These are phyloP conservation scores for Microtus oregoni DNA, from an alignment of 2,113 vertebrate species.

Conservation along the genomic window DNA sequence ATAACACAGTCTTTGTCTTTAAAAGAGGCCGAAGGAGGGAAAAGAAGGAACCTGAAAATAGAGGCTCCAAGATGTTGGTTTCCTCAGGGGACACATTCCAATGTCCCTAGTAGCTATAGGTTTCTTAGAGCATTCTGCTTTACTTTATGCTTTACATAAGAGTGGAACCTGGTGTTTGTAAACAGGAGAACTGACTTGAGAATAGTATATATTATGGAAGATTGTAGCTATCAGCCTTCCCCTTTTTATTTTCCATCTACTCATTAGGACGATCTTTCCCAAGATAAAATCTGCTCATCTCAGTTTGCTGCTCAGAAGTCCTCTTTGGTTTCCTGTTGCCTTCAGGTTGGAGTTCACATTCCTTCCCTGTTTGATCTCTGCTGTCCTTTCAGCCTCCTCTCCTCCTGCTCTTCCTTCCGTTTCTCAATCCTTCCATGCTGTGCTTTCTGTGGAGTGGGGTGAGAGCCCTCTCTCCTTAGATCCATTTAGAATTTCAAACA, in stretches of 20 bases:
- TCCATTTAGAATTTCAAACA: conserved; percentile 31
- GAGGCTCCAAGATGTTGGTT: background rate
- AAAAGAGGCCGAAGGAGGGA: conserved; percentile 4
- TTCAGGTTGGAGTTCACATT: conserved; percentile 23
- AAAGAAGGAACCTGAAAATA: conserved; percentile 13
- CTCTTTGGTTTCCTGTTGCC: conserved; percentile 6
- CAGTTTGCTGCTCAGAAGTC: conserved; percentile 29
- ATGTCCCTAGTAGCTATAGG: conserved; percentile 21
- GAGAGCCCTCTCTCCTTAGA: background rate
- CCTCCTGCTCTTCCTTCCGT: background rate
- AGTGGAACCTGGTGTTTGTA: conserved; percentile 38
- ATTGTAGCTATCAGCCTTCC: background rate
- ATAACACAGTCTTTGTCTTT: conserved; percentile 18
- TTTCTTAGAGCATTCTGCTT: conserved; percentile 51
- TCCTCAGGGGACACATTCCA: conserved; percentile 25
- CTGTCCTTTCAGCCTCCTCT: background rate
- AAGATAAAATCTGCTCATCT: conserved; percentile 16
- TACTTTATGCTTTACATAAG: background rate
- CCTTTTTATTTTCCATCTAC: background rate
- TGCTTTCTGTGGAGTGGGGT: conserved; percentile 32
- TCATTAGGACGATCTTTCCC: conserved; percentile 28
- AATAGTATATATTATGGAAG: conserved; percentile 3
- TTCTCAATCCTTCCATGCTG: background rate
- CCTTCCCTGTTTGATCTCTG: conserved; percentile 7
- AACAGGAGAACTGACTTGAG: background rate